Percentiles rank a stretch among this genome's conserved stretches.
phyloP scores from a whole-genome alignment of 2,113 vertebrate species.

The Lynx canadensis region DNA sequence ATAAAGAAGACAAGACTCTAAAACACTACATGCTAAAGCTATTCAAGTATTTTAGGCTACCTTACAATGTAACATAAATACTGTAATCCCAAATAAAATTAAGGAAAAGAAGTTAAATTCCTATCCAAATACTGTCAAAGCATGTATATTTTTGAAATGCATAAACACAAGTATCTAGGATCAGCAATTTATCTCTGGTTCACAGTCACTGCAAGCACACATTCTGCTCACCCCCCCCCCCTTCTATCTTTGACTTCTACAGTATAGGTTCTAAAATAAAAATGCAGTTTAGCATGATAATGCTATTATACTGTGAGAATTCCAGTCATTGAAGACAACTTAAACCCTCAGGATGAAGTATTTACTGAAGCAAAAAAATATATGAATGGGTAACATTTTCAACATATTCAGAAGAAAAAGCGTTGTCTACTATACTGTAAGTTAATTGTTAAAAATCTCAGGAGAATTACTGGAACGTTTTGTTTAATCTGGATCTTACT shows the following conservation, averaged over 20 bases:
- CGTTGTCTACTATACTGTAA: conserved; percentile 24
- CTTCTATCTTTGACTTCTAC: not conserved
- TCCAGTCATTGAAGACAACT: not conserved
- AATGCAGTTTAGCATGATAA: not conserved
- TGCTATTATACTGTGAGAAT: not conserved
- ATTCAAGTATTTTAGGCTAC: not conserved
- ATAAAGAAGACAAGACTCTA: not conserved
- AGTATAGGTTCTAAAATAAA: not conserved
- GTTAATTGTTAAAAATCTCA: conserved; percentile 26
- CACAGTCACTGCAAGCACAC: not conserved
- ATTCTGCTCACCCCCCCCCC: not conserved
- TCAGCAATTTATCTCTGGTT: conserved; percentile 3
- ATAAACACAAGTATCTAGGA: not conserved
- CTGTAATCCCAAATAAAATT: conserved; percentile 11
- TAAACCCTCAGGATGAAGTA: not conserved
- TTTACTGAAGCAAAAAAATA: conserved; percentile 36
- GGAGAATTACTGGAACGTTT: conserved; percentile 44
- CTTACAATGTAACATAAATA: conserved; percentile 6
- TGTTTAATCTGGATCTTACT: not conserved
- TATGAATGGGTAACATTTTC: not conserved
- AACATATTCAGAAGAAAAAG: conserved; percentile 24
- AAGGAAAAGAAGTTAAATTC: not conserved
- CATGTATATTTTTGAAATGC: not conserved
- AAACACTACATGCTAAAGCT: not conserved
- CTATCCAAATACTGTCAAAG: not conserved